Base-by-base conservation (phyloP, 2,888 invertebrate genomes). In the Cerastis rubricosa region DNA sequence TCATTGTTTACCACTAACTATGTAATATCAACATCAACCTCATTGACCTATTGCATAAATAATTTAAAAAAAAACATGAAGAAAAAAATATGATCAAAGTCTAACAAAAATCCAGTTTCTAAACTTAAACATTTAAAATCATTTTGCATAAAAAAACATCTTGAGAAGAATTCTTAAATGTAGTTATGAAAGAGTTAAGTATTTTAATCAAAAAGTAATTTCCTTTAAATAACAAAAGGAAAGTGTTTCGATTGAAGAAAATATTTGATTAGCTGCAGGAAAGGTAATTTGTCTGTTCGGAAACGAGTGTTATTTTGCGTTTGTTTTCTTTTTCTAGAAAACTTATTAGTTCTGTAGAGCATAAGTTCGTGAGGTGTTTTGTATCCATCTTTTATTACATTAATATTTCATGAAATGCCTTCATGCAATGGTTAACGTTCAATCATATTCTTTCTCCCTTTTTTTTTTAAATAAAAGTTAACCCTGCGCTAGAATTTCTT, bases 171-270 rank as follows among this genome's bases (percentile, higher is more conserved):
- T 71, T 64, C n/a, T 64, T 70, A 54, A 83, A 69, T 22, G 19
- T 47, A 61, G 54, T 64, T 65, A 76, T 59, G 35, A 51, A 65
- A 64, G 43, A 59, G 67, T 79, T 67, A 73, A 78, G 66, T 51
- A 47, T 76, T 76, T 76, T 76, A 85, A 74, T 85, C 81, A 64
- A 71, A 72, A 81, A 77, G 77, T 74, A 74, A 84, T 84, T 84
- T 85, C 85, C 77, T 85, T 11, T 78, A 35, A 71, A 71, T 72
- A 71, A 74, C 47, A 71, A 66, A 74, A 65, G 25, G 69, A 63
- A 63, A 68, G 61, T 45, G 7, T 19, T n/a, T 17, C 3, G 59
- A 80, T 79, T 71, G 54, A 17, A 70, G 69, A 72, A 72, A 83
- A 84, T 84, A 84, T 76, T 84, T 76, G 80, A 83, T 82, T 79